These are phyloP conservation scores for Helostoma temminkii DNA, from an alignment of 2,797 vertebrate genomes.

Conservation along the genomic window DNA sequence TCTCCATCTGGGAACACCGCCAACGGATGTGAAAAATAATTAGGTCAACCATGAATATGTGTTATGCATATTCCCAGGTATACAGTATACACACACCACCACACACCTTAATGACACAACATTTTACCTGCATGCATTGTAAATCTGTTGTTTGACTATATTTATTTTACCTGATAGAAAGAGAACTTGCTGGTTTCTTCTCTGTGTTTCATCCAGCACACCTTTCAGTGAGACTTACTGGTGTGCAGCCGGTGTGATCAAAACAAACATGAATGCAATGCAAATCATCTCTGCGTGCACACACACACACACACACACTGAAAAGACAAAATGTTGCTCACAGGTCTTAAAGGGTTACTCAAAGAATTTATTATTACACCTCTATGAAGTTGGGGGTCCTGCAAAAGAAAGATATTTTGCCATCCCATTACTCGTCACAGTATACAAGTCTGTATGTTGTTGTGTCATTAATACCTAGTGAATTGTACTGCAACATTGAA, in stretches of 20 bases:
- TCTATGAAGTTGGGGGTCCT: background rate
- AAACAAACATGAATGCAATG: background rate
- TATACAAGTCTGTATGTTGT: background rate
- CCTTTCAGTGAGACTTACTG: background rate
- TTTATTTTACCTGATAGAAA: background rate
- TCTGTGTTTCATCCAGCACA: too few species aligned
- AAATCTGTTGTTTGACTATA: background rate
- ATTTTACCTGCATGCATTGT: background rate
- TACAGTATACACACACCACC: slow-evolving; percentile 1
- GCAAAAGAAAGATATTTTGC: background rate
- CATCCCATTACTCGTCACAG: background rate
- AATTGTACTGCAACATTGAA: background rate
- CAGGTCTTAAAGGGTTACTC: background rate
- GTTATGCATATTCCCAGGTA: slow-evolving; percentile 32
- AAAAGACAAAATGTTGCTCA: background rate
- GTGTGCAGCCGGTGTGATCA: background rate
- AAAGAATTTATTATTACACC: too few species aligned
- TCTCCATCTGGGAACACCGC: slow-evolving; percentile 55
- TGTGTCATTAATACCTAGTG: background rate
- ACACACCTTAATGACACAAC: slow-evolving; percentile 3
- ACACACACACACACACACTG: background rate
- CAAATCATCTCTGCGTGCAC: too few species aligned
- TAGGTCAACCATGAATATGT: slow-evolving; percentile 59
- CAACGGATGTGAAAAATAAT: slow-evolving; percentile 60
- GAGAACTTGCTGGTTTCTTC: too few species aligned